Evolutionary conservation across 2,888 invertebrate genomes (phyloP), one percentile per base, ranked within the genome.

Genomic region (Eupithecia vulgata): DNA sequence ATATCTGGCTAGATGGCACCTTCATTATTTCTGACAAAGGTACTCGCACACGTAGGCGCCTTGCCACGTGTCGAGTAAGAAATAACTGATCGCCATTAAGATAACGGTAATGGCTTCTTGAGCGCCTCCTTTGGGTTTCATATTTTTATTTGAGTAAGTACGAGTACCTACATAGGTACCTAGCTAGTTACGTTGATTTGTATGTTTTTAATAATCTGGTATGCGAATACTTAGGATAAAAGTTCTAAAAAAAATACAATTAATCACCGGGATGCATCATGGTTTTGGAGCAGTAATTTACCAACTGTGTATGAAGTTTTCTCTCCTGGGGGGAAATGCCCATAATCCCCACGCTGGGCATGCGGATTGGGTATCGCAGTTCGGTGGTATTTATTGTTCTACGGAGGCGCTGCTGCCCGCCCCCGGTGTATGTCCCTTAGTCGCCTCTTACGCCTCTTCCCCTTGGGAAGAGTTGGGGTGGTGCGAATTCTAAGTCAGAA

Each of bases 1-100:
- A 17, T 17, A 5, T 37, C 62, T 35, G n/a, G 1, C n/a, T 64
- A n/a, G 37, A 64, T 35, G 62, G 62, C 62, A 35, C n/a, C 48
- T 71, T 74, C 68, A 71, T 69, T 68, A 68, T 64, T 68, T 64
- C 59, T 68, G 35, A 68, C 62, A 45, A 72, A 70, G 70, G 67
- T 74, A 73, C 57, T 25, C 57, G 71, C 73, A 70, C 74, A 68
- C 65, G 71, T 64, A 52, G 70, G 67, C 48, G 21, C 57, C 67
- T 25, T 34, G 70, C 40, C 67, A 42, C 67, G 67, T 21, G 65
- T 65, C 65, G 25, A 65, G 40, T 61, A 40, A 65, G 40, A 40
- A 70, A 73, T 70, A 67, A n/a, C 59, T 70, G 75, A 75, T 75
- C 42, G 69, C 25, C 64, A 67, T 70, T 72, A 75, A 72, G 75